Evolutionary conservation across 2,113 vertebrate genomes (phyloP).

Genomic region (Eublepharis macularius): DNA sequence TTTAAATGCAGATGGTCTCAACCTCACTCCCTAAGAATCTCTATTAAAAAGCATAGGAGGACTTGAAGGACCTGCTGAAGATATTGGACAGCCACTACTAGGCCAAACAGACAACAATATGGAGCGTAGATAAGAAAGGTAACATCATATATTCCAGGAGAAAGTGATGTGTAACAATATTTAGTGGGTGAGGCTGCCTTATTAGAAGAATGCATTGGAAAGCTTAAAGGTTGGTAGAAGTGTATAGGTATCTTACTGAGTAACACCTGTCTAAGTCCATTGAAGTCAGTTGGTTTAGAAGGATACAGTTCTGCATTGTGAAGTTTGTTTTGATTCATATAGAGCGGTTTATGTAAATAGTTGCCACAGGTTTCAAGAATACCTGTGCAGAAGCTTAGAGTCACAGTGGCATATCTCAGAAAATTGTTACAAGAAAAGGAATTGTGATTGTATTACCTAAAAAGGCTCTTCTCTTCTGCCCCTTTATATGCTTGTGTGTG

Average conservation of each 20-base stretch:
- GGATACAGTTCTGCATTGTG: too few relatives aligned
- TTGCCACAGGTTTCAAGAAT: constrained; percentile 32
- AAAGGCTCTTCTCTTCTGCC: neutral
- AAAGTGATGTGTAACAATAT: neutral
- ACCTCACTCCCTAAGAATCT: neutral
- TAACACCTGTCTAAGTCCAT: too few relatives aligned
- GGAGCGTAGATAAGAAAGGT: neutral
- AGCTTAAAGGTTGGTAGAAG: neutral
- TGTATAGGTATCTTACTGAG: neutral
- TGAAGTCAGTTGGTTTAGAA: too few relatives aligned
- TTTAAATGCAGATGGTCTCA: neutral
- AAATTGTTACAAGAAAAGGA: neutral
- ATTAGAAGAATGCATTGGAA: neutral
- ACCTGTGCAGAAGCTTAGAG: constrained; percentile 32
- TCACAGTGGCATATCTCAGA: constrained; percentile 13
- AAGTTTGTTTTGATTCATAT: neutral
- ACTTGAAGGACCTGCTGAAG: neutral
- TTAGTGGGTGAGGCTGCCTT: neutral
- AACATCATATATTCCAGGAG: neutral
- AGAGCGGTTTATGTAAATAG: neutral
- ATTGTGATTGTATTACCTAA: neutral
- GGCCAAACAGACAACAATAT: neutral
- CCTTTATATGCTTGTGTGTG: neutral
- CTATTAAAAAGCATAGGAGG: neutral
- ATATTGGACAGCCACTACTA: neutral